Evolutionary conservation across 2,113 vertebrate genomes (phyloP), one percentile per base, ranked within the genome.

Genomic region (Ciconia boyciana): DNA sequence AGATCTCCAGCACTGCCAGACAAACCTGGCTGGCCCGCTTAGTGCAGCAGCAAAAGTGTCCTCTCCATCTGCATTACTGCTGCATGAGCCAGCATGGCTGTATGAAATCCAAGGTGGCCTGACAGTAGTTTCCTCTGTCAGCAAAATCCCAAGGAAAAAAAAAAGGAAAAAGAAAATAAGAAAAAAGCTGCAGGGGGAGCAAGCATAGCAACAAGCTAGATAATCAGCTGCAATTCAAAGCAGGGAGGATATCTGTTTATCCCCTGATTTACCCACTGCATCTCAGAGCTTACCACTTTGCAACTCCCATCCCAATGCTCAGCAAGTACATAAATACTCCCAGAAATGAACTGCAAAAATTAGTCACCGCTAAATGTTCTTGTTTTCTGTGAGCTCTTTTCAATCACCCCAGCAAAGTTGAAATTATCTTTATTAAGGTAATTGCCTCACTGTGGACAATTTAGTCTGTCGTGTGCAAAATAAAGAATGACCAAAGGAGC

Each of bases 381-480:
- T 68, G 21, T 76, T 89, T 68, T 89, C 78, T 76, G 74, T 74
- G 41, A 85, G 60, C 8, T 83, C 75, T 91, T 91, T 91, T 77
- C 83, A 94, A 70, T 90, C 89, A 77, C 49, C 62, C 66, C 94
- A 75, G 65, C n/a, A 90, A 96, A 96, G 95, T 55, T 54, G 74
- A 94, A 96, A 90, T 89, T 62, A 87, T 91, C 86, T 92, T 93
- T 93, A 87, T 82, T 79, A 87, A 97, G 80, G 87, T 70, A 95
- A 97, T 85, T 94, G 79, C 79, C 61, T 95, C 2, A 14, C 94
- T 96, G 71, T 48, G 72, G 83, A 91, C 90, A 91, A 61, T 96
- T 96, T 91, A 96, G 81, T 87, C 90, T 94, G 58, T 88, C 43
- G 6, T 75, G 69, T 95, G 70, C 75, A 88, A 34, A 66, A 41